Evolutionary conservation across 2,888 invertebrate species (phyloP).

Genomic region (Nudaria mundana): DNA sequence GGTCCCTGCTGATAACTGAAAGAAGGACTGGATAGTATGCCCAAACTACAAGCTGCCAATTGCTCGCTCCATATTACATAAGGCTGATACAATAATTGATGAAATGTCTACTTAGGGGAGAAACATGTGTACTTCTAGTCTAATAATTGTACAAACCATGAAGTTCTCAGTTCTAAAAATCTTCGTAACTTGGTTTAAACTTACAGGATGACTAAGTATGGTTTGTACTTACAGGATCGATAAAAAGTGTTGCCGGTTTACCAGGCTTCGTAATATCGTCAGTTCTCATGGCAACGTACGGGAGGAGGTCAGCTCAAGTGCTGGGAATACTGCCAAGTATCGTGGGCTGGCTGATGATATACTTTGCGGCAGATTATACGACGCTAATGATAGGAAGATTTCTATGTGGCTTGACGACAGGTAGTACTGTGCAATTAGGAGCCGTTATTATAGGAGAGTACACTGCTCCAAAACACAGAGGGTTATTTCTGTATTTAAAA

Average conservation of each 20-base stretch:
- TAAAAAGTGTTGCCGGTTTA: conserved; percentile 38
- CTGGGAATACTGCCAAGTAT: conserved; percentile 56
- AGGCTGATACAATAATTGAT: no score
- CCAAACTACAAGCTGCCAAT: no score
- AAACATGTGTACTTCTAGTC: no score
- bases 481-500: conserved; percentile 60
- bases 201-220: no score
- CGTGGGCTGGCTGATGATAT: conserved; percentile 22
- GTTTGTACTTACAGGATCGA: conserved; percentile 38
- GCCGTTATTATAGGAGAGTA: conserved; percentile 69
- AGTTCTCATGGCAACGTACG: conserved; percentile 41
- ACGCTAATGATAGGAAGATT: conserved; percentile 21
- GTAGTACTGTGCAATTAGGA: conserved; percentile 35
- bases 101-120: no score
- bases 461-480: conserved; percentile 72
- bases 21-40: no score
- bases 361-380: conserved; percentile 14
- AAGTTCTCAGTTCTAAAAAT: no score
- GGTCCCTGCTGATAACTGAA: no score
- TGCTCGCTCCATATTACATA: no score
- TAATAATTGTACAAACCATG: no score
- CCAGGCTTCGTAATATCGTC: conserved; percentile 45
- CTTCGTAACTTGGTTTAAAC: no score
- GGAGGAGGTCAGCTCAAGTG: conserved; percentile 36
- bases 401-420: conserved; percentile 15